Evolutionary conservation across 2,888 invertebrate genomes (phyloP).

Genomic region (Agrotis ipsilon): DNA sequence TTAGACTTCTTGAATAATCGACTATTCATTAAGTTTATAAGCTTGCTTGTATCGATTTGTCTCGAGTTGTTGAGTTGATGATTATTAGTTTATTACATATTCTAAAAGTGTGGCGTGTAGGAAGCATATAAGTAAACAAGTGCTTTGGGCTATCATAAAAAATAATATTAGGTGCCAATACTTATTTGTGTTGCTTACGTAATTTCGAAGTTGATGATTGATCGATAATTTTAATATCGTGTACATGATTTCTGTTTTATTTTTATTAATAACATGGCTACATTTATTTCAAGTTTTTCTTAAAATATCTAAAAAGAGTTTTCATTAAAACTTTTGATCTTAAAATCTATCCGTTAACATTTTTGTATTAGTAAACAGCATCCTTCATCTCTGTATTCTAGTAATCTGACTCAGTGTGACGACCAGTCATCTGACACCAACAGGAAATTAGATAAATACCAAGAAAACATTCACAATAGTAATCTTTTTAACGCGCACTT

Average conservation of each 20-base stretch:
- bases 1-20: conserved; percentile 55
- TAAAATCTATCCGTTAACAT: conserved; percentile 3
- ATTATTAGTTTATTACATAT: conserved; percentile 60
- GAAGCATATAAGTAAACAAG: conserved; percentile 65
- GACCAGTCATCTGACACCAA: conserved; percentile 72
- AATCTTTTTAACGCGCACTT: conserved; percentile 60
- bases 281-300: conserved; percentile 2
- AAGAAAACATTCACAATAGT: conserved; percentile 67
- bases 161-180: conserved; percentile 65
- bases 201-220: conserved; percentile 60
- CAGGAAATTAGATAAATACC: conserved; percentile 84
- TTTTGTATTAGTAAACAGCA: conserved; percentile 34
- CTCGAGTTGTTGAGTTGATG: conserved; percentile 49
- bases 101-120: conserved; percentile 54
- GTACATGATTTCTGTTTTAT: conserved; percentile 46
- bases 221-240: conserved; percentile 62
- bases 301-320: background rate
- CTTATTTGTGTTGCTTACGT: conserved; percentile 64
- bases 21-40: conserved; percentile 55
- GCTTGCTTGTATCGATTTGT: conserved; percentile 60
- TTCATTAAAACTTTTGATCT: background rate
- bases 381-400: conserved; percentile 48
- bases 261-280: conserved; percentile 26
- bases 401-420: conserved; percentile 72
- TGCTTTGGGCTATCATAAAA: conserved; percentile 64